Base-by-base conservation (phyloP, 30 jellyfish, hydroid and myxozoan species). In the Hydractinia symbiolongicarpus region DNA sequence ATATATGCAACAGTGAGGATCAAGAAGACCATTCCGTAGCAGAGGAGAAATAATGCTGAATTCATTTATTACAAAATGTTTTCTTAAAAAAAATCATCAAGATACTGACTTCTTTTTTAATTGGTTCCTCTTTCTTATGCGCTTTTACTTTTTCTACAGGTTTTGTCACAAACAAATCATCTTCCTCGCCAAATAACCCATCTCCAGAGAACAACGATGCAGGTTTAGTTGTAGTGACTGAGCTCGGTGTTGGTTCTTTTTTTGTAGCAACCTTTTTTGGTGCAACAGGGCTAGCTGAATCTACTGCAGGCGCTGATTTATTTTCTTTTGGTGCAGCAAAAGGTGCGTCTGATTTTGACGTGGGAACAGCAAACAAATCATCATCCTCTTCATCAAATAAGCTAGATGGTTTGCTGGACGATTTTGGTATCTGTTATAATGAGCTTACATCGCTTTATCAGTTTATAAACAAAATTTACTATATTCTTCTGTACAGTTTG, bases 351-450 rank as follows among this genome's bases (percentile, higher is more conserved):
- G 84, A 67, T 4, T 60, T 9, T 13, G 77, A n/a, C 5, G 88
- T 40, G 5, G 84, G 51, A 19, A 79, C 51, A 13, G 85, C 88
- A 76, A 79, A 82, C 54, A 84, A 54, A 52, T 91, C 96, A 30
- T 77, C 85, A 5, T n/a, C 61, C 8, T 58, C 85, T 21, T 77
- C 85, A 55, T 60, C 85, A 54, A 72, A 72, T 8, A 72, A 60
- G 50, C 61, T 50, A 4, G 55, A 50, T 9, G 55, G 81, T 5
- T 72, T 72, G 15, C 55, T 72, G 30, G 71, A 6, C 9, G 83
- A 74, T 17, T 19, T 44, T 16, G 83, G 14, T 50, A 67, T 5
- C 83, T 74, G 83, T 8, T 17, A 60, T 30, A 30, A 30, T 30
- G 44, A 30, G 44, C 2, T 30, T 30, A 30, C 44, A 30, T n/a